phyloP scores from a whole-genome alignment of 2,888 invertebrate species.

The Drosophila tripunctata region DNA sequence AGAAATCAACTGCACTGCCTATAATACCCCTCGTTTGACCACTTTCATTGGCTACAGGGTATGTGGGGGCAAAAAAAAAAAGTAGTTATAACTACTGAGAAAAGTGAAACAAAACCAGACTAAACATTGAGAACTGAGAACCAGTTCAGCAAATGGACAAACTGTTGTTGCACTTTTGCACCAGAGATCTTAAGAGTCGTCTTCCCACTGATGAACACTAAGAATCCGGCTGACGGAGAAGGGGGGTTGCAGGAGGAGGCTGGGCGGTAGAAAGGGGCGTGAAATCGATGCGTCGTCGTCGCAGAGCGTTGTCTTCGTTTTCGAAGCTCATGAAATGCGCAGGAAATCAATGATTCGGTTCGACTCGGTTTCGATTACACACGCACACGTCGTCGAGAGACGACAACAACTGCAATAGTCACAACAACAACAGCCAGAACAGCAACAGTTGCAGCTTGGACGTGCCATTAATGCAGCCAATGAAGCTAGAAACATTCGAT shows the following conservation, averaged over 20 bases:
- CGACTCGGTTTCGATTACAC: constrained; percentile 81
- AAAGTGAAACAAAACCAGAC: constrained; percentile 81
- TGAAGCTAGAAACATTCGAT: too few relatives aligned
- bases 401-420: constrained; percentile 13
- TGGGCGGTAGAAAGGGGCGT: constrained; percentile 45
- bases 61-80: constrained; percentile 28
- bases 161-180: constrained; percentile 47
- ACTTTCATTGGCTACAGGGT: neutral
- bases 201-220: neutral
- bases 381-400: constrained; percentile 55
- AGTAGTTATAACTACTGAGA: constrained; percentile 63
- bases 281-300: constrained; percentile 76
- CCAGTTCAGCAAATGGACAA: constrained; percentile 77
- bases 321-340: constrained; percentile 77
- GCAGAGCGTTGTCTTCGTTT: constrained; percentile 25
- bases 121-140: constrained; percentile 74
- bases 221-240: neutral
- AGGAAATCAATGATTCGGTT: constrained; percentile 83
- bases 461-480: too few relatives aligned
- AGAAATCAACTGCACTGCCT: too few relatives aligned
- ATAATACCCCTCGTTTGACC: neutral
- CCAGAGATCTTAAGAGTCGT: constrained; percentile 24
- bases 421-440: constrained; percentile 3
- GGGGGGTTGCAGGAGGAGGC: neutral
- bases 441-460: constrained; percentile 7